Conservation (phyloP, 2,888 invertebrate species). For the Matsumyia berberina region DNA sequence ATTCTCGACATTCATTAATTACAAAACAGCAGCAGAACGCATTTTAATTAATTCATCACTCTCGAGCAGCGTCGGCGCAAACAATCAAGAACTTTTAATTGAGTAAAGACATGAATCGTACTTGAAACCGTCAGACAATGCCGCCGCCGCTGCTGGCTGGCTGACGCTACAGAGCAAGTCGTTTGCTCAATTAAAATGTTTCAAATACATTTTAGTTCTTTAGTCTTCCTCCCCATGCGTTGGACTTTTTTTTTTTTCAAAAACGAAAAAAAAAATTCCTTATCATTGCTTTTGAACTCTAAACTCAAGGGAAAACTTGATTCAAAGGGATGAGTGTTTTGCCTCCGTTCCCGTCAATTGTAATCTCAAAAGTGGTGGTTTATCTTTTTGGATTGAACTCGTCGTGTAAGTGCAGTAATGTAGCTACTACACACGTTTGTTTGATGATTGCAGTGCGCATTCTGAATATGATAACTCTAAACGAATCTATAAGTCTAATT, state of each 20-base stretch:
- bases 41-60: constrained; percentile 61
- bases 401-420: constrained; percentile 46
- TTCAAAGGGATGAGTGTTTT: constrained; percentile 32
- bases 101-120: constrained; percentile 67
- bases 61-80: constrained; percentile 49
- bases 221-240: constrained; percentile 27
- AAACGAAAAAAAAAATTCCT: constrained; percentile 15
- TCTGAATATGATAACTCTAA: constrained; percentile 45
- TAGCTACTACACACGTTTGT: constrained; percentile 28
- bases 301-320: constrained; percentile 23
- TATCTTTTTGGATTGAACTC: constrained; percentile 58
- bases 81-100: constrained; percentile 64
- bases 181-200: constrained; percentile 71
- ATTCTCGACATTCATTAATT: constrained; percentile 11
- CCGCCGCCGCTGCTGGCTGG: constrained; percentile 23
- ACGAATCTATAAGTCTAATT: constrained; percentile 33
- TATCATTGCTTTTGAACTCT: constrained; percentile 23
- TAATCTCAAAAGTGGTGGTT: constrained; percentile 55
- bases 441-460: constrained; percentile 9
- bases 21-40: constrained; percentile 17
- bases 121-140: constrained; percentile 59
- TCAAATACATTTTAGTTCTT: constrained; percentile 68
- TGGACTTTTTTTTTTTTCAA: too few relatives aligned
- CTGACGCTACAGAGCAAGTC: constrained; percentile 54
- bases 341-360: constrained; percentile 2